These are phyloP conservation scores for Brienomyrus longianalis DNA, from an alignment of 2,113 vertebrate genomes.

Conservation along the genomic window DNA sequence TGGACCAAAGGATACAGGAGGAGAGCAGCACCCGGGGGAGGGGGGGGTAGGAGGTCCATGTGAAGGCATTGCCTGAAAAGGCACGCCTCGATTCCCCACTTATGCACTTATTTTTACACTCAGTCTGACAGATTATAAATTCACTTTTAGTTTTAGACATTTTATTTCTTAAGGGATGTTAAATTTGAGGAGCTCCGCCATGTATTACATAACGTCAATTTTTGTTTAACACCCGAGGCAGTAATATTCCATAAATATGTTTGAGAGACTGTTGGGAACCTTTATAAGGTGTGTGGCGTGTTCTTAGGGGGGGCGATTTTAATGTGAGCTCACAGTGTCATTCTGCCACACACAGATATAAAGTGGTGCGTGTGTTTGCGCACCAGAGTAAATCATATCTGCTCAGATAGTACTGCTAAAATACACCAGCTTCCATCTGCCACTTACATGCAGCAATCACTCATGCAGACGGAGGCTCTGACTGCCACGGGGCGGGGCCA, in stretches of 20 bases:
- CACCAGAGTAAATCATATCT: neutral
- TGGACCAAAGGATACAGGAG: constrained; percentile 26
- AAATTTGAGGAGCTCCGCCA: neutral
- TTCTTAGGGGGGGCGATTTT: neutral
- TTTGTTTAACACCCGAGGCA: neutral
- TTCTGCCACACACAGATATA: neutral
- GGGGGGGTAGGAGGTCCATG: neutral
- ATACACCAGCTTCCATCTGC: constrained; percentile 8
- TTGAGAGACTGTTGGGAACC: neutral
- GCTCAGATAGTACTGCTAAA: neutral
- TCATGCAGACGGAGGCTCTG: neutral
- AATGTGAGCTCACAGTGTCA: neutral
- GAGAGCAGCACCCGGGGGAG: neutral
- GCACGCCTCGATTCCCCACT: constrained; percentile 12
- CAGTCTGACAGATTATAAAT: constrained; percentile 8
- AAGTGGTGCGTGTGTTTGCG: neutral
- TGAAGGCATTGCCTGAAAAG: constrained; percentile 9
- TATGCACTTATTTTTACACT: constrained; percentile 13
- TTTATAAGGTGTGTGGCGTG: neutral
- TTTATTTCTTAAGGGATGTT: neutral
- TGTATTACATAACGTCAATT: neutral
- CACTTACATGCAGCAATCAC: neutral
- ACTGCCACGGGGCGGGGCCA: neutral
- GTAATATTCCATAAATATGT: constrained; percentile 17
- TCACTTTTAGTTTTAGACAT: neutral